These are phyloP conservation scores for Lasiurus borealis DNA, from an alignment of 2,113 vertebrate genomes.

Conservation along the genomic window DNA sequence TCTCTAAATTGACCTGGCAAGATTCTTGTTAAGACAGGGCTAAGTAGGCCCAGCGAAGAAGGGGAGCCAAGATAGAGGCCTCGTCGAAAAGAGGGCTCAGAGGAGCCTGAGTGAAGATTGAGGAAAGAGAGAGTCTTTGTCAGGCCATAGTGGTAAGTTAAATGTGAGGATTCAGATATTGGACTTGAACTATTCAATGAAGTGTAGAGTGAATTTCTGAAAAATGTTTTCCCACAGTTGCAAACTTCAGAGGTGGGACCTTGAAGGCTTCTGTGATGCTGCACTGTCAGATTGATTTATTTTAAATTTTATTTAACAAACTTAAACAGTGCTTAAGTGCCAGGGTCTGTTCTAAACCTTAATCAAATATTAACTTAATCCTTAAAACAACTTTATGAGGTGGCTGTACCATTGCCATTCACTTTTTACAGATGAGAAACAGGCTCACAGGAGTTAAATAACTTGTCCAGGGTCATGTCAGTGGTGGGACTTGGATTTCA, in stretches of 20 bases:
- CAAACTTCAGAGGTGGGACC: neutral
- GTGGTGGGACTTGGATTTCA: neutral
- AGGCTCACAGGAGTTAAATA: neutral
- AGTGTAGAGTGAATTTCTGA: neutral
- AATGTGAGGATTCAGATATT: neutral
- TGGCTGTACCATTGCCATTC: neutral
- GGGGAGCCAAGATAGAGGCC: neutral
- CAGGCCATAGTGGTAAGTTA: neutral
- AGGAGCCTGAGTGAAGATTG: neutral
- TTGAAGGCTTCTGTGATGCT: neutral
- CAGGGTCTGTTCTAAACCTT: neutral
- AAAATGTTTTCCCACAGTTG: neutral
- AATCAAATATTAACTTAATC: conserved; percentile 25
- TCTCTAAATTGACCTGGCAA: neutral
- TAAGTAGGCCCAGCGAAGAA: neutral
- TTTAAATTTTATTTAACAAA: conserved; percentile 51
- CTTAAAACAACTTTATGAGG: neutral
- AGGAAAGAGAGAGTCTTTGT: neutral
- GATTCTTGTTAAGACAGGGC: neutral
- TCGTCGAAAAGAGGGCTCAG: neutral
- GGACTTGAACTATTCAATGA: neutral
- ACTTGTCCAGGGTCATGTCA: neutral
- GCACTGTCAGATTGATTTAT: neutral
- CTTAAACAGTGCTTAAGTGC: neutral
- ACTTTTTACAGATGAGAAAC: neutral